Base-by-base conservation (phyloP, 2,888 invertebrate species). In the Oscheius sp. region DNA sequence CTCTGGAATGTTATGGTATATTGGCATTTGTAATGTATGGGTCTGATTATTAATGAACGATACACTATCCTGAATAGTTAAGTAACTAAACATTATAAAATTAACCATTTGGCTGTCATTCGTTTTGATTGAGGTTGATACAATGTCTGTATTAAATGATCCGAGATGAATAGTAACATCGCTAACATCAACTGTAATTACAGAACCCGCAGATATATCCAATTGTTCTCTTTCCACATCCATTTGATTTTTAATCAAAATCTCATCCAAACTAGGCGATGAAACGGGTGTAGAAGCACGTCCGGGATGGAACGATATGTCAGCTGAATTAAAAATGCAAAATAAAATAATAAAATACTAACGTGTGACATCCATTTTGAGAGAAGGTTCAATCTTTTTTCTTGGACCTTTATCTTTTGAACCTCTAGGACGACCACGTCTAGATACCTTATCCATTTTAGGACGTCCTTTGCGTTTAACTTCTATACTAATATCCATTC, bases 391-490 rank as follows among this genome's bases (percentile, higher is more conserved):
- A 36, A 12, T 36, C 36, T 36, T 36, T 36, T 36, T 36, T 36
- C 36, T 8, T 41, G 41, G 41, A 41, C n/a, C n/a, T n/a, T n/a
- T n/a, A 41, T 41, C n/a, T 50, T 50, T 50, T 12, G 50, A 50
- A 2, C 50, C 50, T 26, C 30, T 50, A 12, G 50, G 50, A 9
- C 50, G 20, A 6, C 50, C 50, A 8, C 2, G n/a, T 41, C 3
- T 9, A 17, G 12, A 41, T 20, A 41, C 4, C 12, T 41, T 41
- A 17, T 41, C 20, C 20, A 41, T 9, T 41, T 20, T 41, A 20
- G 20, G 20, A 41, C 14, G 36, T 12, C 36, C 8, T 12, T 4
- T 41, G 4, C n/a, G n/a, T n/a, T n/a, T n/a, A n/a, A n/a, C n/a
- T n/a, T n/a, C n/a, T n/a, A n/a, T n/a, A n/a, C 30, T 26, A 4